Conservation (phyloP, 1,140 invertebrate genomes). For the Papilio polyxenes region DNA sequence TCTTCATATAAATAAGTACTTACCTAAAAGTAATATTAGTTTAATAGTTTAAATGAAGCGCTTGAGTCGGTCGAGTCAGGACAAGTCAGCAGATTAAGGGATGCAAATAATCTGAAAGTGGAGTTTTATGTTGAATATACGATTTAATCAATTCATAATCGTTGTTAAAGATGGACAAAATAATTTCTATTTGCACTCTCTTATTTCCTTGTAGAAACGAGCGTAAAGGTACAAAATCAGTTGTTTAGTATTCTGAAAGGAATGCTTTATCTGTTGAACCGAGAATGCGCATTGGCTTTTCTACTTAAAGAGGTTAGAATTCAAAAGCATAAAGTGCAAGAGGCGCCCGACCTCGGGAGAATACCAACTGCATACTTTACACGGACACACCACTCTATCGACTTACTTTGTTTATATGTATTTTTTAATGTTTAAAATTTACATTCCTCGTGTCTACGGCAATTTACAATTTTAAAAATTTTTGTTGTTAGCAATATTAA, state of each 20-base stretch:
- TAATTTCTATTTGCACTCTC: background rate
- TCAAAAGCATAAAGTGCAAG: slow-evolving; percentile 28
- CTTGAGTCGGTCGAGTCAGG: too few relatives aligned
- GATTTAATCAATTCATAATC: too few relatives aligned
- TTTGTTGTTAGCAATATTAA: too few relatives aligned
- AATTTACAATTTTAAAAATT: too few relatives aligned
- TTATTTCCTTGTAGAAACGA: slow-evolving; percentile 2
- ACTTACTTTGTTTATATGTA: slow-evolving; percentile 13
- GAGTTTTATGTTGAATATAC: too few relatives aligned
- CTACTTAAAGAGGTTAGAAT: slow-evolving; percentile 28
- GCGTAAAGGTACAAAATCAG: slow-evolving; percentile 20
- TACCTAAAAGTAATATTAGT: too few relatives aligned
- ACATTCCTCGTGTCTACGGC: background rate
- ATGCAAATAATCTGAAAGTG: too few relatives aligned
- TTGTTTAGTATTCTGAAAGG: slow-evolving; percentile 27
- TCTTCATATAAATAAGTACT: too few relatives aligned
- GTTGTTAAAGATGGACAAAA: background rate
- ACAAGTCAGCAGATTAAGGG: too few relatives aligned
- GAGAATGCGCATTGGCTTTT: slow-evolving; percentile 24
- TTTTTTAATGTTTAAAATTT: slow-evolving; percentile 27
- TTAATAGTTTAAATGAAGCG: too few relatives aligned
- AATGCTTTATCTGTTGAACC: slow-evolving; percentile 24
- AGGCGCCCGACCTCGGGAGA: slow-evolving; percentile 20
- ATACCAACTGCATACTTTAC: slow-evolving; percentile 25
- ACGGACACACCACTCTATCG: background rate